Evolutionary conservation across 2,888 invertebrate genomes (phyloP).

Genomic region (Chromoteleia sp.): DNA sequence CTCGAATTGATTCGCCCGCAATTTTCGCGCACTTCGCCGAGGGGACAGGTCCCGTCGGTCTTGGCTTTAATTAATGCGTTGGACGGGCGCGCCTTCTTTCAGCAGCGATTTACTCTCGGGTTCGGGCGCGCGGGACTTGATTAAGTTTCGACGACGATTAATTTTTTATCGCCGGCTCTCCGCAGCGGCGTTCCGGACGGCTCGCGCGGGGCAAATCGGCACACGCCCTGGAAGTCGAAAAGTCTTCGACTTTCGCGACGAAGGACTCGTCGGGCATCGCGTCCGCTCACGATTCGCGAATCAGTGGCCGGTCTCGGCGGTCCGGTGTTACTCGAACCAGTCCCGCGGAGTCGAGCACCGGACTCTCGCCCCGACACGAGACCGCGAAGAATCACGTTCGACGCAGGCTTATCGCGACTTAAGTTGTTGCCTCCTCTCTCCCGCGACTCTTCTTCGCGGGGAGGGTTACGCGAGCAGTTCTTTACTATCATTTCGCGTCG

Average conservation of each 20-base stretch:
- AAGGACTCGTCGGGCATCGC: no score
- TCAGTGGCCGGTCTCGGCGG: no score
- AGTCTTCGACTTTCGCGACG: no score
- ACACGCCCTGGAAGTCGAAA: no score
- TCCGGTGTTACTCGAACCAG: no score
- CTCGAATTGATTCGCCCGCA: slow-evolving; percentile 12
- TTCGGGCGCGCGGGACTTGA: slow-evolving; percentile 7
- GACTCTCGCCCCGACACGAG: background rate
- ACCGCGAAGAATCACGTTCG: slow-evolving; percentile 19
- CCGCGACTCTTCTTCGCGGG: slow-evolving; percentile 7
- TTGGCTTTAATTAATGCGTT: slow-evolving; percentile 28
- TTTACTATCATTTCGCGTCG: slow-evolving; percentile 48
- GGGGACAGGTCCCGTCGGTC: background rate
- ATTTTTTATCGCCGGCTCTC: slow-evolving; percentile 24
- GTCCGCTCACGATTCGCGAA: no score
- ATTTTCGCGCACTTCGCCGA: slow-evolving; percentile 1
- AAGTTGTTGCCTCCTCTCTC: no score
- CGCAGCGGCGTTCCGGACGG: slow-evolving; percentile 3
- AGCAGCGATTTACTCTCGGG: slow-evolving; percentile 21
- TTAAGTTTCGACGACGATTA: slow-evolving; percentile 27
- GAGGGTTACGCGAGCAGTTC: slow-evolving; percentile 47
- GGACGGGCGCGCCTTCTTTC: slow-evolving; percentile 4
- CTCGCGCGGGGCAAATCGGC: no score
- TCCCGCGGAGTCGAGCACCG: no score
- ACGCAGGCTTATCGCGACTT: slow-evolving; percentile 29